These are phyloP conservation scores for Heliconius eleuchia DNA, from an alignment of 1,140 invertebrate species.

Conservation along the genomic window DNA sequence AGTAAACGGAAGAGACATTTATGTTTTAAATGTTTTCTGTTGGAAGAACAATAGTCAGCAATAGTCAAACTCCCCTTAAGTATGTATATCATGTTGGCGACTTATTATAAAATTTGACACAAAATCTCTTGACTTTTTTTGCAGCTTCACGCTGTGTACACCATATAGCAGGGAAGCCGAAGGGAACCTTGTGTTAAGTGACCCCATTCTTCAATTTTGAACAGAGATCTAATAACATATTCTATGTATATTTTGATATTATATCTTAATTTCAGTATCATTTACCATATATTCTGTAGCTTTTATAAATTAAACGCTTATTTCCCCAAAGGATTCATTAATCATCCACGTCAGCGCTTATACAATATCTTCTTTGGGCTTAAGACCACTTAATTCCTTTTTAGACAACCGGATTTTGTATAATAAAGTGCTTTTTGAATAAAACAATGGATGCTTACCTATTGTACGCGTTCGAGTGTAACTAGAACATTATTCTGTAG, in stretches of 20 bases:
- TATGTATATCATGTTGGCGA: too few species aligned
- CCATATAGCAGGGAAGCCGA: too few species aligned
- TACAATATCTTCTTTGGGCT: constrained; percentile 39
- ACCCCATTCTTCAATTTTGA: too few species aligned
- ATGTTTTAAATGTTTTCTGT: too few species aligned
- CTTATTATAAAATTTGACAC: too few species aligned
- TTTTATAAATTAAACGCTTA: constrained; percentile 31
- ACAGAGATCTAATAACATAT: neutral
- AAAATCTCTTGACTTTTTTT: too few species aligned
- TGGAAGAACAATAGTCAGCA: too few species aligned
- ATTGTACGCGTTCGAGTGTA: constrained; percentile 12
- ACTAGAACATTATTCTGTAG: neutral
- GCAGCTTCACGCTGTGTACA: too few species aligned
- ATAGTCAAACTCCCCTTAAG: too few species aligned
- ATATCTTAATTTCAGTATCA: constrained; percentile 7
- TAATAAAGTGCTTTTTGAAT: constrained; percentile 43
- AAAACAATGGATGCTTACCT: constrained; percentile 32
- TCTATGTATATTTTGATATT: neutral
- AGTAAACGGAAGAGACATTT: neutral
- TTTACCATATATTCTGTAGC: constrained; percentile 13
- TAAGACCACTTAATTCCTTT: constrained; percentile 42
- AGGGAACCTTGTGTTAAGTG: too few species aligned
- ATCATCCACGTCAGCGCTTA: constrained; percentile 42
- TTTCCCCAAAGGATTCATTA: constrained; percentile 36
- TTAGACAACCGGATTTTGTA: constrained; percentile 41